A percentile compares a stretch with the other conserved stretches of the same genome.
These are phyloP conservation scores for Onychostruthus taczanowskii DNA, from an alignment of 2,113 vertebrate species.

Conservation along the genomic window DNA sequence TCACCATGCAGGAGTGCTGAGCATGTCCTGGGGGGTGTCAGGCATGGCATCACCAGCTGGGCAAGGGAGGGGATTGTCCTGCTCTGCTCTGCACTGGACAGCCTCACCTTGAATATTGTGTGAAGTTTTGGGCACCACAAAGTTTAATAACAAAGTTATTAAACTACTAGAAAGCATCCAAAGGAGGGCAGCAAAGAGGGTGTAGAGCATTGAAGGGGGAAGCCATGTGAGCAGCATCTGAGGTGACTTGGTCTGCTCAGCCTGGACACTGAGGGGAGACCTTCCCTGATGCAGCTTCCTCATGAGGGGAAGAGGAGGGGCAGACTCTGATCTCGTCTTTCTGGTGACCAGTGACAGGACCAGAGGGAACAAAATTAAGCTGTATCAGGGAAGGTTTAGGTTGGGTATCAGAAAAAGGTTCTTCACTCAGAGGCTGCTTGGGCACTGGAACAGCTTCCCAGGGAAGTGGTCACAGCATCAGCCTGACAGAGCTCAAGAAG, in stretches of 20 bases:
- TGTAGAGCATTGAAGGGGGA: neutral
- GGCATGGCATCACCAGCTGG: fast-evolving
- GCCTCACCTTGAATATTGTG: neutral
- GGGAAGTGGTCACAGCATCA: neutral
- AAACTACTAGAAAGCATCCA: neutral
- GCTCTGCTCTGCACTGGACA: neutral
- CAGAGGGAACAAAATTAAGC: fast-evolving
- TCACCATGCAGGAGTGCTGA: neutral
- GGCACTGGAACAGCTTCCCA: neutral
- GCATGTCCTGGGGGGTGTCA: too few species aligned
- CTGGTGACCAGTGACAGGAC: neutral
- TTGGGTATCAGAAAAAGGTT: neutral
- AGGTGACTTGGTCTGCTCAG: neutral
- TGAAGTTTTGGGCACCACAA: neutral
- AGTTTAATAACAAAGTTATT: neutral
- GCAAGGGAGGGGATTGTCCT: neutral
- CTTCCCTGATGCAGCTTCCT: neutral
- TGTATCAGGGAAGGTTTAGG: neutral
- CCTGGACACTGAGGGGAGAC: neutral
- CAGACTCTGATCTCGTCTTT: neutral
- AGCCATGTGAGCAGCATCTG: neutral
- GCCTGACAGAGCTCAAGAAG: neutral
- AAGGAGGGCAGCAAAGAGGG: neutral
- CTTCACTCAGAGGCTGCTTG: neutral
- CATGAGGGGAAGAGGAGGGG: neutral